Evolutionary conservation across 2,888 invertebrate genomes (phyloP).

Genomic region (Dryobota labecula): DNA sequence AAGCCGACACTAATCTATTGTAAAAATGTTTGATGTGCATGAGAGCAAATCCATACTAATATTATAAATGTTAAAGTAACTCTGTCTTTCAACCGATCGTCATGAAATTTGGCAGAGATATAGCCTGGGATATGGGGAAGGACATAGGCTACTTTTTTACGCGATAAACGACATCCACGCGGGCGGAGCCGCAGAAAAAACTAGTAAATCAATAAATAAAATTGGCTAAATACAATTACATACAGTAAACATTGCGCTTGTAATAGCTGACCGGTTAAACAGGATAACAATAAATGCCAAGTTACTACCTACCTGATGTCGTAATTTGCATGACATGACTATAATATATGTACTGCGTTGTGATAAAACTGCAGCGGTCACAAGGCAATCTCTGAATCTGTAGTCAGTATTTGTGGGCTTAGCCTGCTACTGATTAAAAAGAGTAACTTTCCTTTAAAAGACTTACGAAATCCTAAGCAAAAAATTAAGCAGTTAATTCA

Average conservation of each 20-base stretch:
- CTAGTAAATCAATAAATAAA: too few relatives aligned
- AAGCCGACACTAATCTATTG: too few relatives aligned
- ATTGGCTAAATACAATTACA: neutral
- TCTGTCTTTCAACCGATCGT: too few relatives aligned
- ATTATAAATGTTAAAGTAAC: too few relatives aligned
- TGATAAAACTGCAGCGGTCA: slow-evolving; percentile 3
- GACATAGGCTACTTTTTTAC: too few relatives aligned
- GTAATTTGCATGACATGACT: neutral
- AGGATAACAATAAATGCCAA: slow-evolving; percentile 17
- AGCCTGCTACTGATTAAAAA: neutral
- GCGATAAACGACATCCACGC: too few relatives aligned
- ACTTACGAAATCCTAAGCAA: slow-evolving; percentile 3
- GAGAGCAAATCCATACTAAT: too few relatives aligned
- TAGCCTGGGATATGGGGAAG: too few relatives aligned
- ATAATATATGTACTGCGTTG: neutral
- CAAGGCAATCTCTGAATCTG: neutral
- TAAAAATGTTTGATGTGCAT: too few relatives aligned
- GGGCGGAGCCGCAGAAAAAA: too few relatives aligned
- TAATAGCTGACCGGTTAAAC: slow-evolving; percentile 9
- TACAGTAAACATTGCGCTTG: neutral
- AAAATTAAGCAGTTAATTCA: slow-evolving; percentile 12
- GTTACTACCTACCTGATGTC: slow-evolving; percentile 13
- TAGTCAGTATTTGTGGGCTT: neutral
- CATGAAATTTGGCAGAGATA: too few relatives aligned
- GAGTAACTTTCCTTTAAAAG: neutral